A percentile compares a stretch with the other conserved stretches of the same genome.
Evolutionary conservation across 2,113 vertebrate species (phyloP).

Genomic region (Pongo pygmaeus): DNA sequence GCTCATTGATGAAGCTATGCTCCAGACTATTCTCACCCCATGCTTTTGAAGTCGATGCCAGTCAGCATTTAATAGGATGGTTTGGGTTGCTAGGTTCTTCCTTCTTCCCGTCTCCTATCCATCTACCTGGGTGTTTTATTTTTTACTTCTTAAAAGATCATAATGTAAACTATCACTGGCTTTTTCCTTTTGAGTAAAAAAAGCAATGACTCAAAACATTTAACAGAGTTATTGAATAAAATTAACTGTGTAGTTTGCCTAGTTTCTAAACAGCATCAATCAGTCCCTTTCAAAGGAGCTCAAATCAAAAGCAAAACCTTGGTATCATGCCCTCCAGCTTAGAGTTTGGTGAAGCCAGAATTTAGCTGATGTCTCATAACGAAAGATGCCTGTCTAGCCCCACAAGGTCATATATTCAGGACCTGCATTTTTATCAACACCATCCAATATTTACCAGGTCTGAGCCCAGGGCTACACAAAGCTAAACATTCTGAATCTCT

Average conservation of each 20-base stretch:
- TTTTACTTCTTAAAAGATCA: slow-evolving; percentile 14
- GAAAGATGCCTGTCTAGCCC: not conserved
- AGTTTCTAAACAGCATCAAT: not conserved
- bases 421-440: not conserved
- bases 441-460: slow-evolving; percentile 1
- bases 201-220: not conserved
- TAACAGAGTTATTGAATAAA: not conserved
- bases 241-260: not conserved
- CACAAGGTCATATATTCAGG: not conserved
- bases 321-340: not conserved
- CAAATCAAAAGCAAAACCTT: not conserved
- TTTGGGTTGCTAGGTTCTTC: not conserved
- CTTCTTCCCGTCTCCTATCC: not conserved
- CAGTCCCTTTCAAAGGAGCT: not conserved
- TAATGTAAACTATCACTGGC: not conserved
- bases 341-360: not conserved
- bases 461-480: not conserved
- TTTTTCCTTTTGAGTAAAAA: not conserved
- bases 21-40: not conserved
- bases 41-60: not conserved
- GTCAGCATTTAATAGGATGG: not conserved
- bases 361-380: not conserved
- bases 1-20: not conserved
- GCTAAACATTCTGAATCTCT: not conserved
- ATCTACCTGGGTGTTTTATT: not conserved